Base-by-base conservation (phyloP, 2,797 vertebrate genomes). In the Propithecus perrieri region DNA sequence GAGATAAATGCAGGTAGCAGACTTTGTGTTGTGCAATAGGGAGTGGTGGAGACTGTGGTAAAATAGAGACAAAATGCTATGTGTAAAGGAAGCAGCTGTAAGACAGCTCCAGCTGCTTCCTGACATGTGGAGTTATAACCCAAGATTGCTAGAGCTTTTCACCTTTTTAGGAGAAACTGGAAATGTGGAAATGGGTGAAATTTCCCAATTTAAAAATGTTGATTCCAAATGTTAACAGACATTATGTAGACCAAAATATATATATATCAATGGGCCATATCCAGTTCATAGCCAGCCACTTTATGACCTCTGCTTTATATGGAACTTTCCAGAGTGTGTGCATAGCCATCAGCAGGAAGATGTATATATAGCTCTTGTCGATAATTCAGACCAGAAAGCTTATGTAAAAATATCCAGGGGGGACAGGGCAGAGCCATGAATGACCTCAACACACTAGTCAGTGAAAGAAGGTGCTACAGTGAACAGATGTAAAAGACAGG, bases 161-260 rank as follows among this genome's bases (percentile, higher is more conserved):
- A 57, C 14, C 9, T 91, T 80, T 92, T 28, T 46, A 72, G 85
- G 65, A 94, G 78, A 89, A 85, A 38, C 17, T 46, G 43, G 41
- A 94, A 88, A 65, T 41, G 6, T 43, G 30, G 30, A 24, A 69
- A 61, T 41, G 14, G 91, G 71, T 80, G 57, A 93, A 95, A 83
- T 53, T 59, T 48, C 41, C 41, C n/a, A 91, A 61, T 53, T 88
- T 85, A 85, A 90, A 88, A 93, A 50, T 76, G 33, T 61, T 89
- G 74, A 63, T 53, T 96, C 13, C 74, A 87, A 92, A 87, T 87
- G 48, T 89, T 93, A 85, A 83, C n/a, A 88, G 94, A 72, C 20
- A 85, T 78, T 75, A n/a, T 55, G 1, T 48, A 55, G 17, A 33
- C 15, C 67, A 94, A 95, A 75, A 28, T 78, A 88, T 78, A 88